A percentile compares a stretch with the other conserved stretches of the same genome.
phyloP scores from a whole-genome alignment of 2,113 vertebrate species.

The Pachyramphus minor region DNA sequence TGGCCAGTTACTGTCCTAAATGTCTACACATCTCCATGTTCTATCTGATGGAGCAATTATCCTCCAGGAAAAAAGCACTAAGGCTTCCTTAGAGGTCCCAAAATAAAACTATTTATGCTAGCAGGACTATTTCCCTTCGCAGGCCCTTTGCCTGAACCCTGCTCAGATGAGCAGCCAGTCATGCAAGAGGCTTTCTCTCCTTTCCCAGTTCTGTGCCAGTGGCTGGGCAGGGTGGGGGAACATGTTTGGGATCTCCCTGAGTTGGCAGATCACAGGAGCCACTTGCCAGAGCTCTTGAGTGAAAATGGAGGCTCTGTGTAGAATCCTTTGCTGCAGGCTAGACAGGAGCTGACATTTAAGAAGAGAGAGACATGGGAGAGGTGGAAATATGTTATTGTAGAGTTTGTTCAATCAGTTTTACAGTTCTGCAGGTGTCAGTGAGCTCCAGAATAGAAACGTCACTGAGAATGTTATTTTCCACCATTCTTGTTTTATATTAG shows the following conservation, averaged over 20 bases:
- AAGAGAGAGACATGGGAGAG: neutral
- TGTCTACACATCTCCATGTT: neutral
- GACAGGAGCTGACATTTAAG: neutral
- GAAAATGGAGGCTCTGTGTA: neutral
- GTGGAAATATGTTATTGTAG: neutral
- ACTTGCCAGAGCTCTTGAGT: neutral
- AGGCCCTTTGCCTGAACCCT: slow-evolving; percentile 46
- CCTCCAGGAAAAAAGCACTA: neutral
- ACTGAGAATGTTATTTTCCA: neutral
- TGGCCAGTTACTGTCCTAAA: neutral
- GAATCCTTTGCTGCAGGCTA: neutral
- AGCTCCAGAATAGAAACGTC: neutral
- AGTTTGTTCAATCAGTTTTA: neutral
- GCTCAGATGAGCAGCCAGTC: neutral
- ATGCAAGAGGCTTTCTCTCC: neutral
- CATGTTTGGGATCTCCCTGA: neutral
- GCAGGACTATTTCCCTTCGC: slow-evolving; percentile 37
- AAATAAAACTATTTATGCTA: slow-evolving; percentile 27
- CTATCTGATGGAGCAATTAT: neutral
- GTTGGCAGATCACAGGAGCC: neutral
- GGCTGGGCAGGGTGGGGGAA: neutral
- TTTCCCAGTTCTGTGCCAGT: neutral
- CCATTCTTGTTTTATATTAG: neutral
- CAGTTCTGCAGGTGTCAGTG: neutral
- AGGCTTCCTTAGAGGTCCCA: slow-evolving; percentile 19